Percentiles rank a stretch among this genome's conserved stretches.
phyloP scores from a whole-genome alignment of 1,140 invertebrate genomes.

The Andricus grossulariae region DNA sequence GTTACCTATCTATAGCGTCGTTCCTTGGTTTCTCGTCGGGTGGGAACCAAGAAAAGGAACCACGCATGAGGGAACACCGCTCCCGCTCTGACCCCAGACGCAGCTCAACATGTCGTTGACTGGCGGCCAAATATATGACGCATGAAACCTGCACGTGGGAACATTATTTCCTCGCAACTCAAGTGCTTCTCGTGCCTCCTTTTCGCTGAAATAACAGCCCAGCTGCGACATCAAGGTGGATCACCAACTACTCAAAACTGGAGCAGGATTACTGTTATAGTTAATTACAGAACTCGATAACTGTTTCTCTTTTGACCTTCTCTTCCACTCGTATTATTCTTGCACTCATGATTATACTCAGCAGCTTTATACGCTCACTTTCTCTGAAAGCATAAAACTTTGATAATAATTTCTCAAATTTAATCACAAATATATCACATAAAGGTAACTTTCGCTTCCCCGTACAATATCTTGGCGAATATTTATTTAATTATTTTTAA shows the following conservation, averaged over 20 bases:
- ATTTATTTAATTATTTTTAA: too few species aligned
- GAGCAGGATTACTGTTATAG: too few species aligned
- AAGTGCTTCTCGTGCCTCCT: conserved; percentile 36
- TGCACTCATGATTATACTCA: too few species aligned
- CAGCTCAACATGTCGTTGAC: conserved; percentile 55
- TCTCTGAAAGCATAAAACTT: too few species aligned
- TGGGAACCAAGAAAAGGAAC: conserved; percentile 63
- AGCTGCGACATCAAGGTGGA: not conserved
- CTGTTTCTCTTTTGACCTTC: too few species aligned
- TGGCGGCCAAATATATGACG: conserved; percentile 52
- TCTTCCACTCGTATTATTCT: too few species aligned
- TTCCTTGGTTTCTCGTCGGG: conserved; percentile 46
- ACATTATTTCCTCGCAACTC: conserved; percentile 39
- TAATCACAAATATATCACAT: too few species aligned
- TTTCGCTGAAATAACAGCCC: conserved; percentile 18
- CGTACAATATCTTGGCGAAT: too few species aligned
- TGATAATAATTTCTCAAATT: too few species aligned
- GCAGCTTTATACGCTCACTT: too few species aligned
- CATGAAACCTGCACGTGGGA: conserved; percentile 60
- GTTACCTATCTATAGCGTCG: conserved; percentile 47
- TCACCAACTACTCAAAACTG: not conserved
- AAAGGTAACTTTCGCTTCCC: too few species aligned
- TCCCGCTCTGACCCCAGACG: conserved; percentile 58
- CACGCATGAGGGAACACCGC: conserved; percentile 66
- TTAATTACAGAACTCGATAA: too few species aligned